These are phyloP conservation scores for Rhopalosiphum padi DNA, from an alignment of 1,140 invertebrate genomes.

Conservation along the genomic window DNA sequence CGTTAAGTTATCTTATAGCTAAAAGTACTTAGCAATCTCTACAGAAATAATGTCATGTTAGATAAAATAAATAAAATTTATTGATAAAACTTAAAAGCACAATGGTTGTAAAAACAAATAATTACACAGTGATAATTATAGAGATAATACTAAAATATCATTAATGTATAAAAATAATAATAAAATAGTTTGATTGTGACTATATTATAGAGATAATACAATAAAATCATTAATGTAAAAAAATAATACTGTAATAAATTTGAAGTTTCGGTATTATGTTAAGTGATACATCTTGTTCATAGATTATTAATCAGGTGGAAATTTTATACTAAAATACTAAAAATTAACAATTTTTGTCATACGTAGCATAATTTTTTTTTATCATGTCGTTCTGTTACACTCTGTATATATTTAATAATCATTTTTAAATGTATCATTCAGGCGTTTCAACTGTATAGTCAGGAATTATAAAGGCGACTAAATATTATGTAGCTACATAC, in stretches of 20 bases:
- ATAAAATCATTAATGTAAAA: background rate
- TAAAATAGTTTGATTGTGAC: background rate
- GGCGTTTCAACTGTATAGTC: too few species aligned
- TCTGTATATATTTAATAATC: too few species aligned
- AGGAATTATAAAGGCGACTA: too few species aligned
- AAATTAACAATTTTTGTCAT: too few species aligned
- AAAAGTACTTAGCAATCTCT: background rate
- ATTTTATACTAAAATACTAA: background rate
- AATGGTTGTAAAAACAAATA: background rate
- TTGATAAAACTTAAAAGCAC: constrained; percentile 9
- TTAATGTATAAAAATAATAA: background rate
- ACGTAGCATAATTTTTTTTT: too few species aligned
- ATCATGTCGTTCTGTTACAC: too few species aligned
- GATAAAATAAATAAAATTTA: background rate
- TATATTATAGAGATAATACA: background rate
- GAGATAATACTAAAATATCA: background rate
- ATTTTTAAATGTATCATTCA: too few species aligned
- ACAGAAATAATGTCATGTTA: background rate
- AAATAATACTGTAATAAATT: background rate
- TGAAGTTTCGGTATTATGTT: background rate
- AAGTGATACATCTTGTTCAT: background rate
- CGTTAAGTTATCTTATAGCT: background rate
- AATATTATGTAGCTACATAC: too few species aligned
- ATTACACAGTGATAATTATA: background rate
- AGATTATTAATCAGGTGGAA: background rate